Conservation (phyloP, 2,113 vertebrate species). For the Pachypanchax playfairii region DNA sequence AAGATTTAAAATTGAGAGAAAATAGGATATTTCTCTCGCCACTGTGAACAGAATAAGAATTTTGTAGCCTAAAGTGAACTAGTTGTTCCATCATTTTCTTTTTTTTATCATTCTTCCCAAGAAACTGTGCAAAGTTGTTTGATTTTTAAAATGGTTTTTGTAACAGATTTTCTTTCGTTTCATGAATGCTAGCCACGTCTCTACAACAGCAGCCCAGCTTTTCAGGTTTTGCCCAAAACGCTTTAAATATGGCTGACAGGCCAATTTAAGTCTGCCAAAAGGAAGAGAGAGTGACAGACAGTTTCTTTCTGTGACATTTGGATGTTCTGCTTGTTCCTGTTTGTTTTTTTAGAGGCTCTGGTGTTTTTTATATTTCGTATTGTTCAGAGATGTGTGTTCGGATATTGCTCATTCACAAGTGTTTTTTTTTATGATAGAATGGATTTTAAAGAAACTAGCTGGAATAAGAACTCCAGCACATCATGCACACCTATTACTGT, state of each 20-base stretch:
- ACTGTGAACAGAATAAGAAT: not conserved
- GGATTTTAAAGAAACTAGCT: not conserved
- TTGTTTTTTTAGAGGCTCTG: not conserved
- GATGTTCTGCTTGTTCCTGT: not conserved
- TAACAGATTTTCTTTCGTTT: not conserved
- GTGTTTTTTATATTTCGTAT: not conserved
- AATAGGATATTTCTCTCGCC: not conserved
- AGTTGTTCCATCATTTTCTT: not conserved
- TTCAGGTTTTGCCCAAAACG: not conserved
- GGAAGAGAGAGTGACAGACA: not conserved
- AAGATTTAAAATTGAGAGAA: not conserved
- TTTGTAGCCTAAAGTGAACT: not conserved
- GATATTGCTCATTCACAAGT: not conserved
- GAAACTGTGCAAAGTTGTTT: conserved; percentile 1
- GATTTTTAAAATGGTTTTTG: not conserved
- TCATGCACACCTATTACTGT: not conserved
- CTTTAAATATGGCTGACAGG: not conserved
- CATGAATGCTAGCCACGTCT: not conserved
- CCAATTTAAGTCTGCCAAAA: not conserved
- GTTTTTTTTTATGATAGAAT: not conserved
- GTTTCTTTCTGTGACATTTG: not conserved
- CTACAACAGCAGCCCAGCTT: not conserved
- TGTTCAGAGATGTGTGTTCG: not conserved
- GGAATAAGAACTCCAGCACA: not conserved
- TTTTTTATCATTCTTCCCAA: not conserved